Evolutionary conservation across 1,140 invertebrate genomes (phyloP).

Genomic region (Leptestheria dahalacensis): DNA sequence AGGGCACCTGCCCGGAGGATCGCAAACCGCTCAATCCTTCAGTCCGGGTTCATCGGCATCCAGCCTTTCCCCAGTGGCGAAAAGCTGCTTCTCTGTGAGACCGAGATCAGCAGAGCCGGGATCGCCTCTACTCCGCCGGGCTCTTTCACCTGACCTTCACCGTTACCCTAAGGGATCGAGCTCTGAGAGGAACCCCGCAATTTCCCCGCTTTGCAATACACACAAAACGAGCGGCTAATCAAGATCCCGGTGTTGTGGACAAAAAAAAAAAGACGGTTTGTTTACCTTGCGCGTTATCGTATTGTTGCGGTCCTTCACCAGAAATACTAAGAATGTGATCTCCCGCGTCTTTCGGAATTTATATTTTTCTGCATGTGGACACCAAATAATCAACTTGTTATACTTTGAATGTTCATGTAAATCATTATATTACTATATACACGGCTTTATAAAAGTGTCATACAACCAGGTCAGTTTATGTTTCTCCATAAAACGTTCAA

Average conservation of each 20-base stretch:
- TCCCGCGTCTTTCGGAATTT: too few relatives aligned
- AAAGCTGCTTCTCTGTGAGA: conserved; percentile 48
- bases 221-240: conserved; percentile 8
- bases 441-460: background rate
- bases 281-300: too few relatives aligned
- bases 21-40: conserved; percentile 61
- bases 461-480: background rate
- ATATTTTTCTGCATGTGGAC: too few relatives aligned
- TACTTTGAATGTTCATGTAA: too few relatives aligned
- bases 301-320: too few relatives aligned
- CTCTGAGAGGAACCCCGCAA: conserved; percentile 36
- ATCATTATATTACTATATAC: background rate
- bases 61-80: conserved; percentile 34
- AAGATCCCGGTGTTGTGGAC: too few relatives aligned
- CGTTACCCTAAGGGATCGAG: too few relatives aligned
- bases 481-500: background rate
- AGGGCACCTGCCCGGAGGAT: conserved; percentile 50
- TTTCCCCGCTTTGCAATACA: conserved; percentile 36
- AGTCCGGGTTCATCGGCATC: conserved; percentile 42
- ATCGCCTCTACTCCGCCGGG: conserved; percentile 69
- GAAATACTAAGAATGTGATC: too few relatives aligned
- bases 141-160: conserved; percentile 78
- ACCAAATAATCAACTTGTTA: too few relatives aligned
- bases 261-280: too few relatives aligned
- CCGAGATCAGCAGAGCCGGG: conserved; percentile 67